Conservation (phyloP, 2,113 vertebrate genomes). For the Penelope pileata region DNA sequence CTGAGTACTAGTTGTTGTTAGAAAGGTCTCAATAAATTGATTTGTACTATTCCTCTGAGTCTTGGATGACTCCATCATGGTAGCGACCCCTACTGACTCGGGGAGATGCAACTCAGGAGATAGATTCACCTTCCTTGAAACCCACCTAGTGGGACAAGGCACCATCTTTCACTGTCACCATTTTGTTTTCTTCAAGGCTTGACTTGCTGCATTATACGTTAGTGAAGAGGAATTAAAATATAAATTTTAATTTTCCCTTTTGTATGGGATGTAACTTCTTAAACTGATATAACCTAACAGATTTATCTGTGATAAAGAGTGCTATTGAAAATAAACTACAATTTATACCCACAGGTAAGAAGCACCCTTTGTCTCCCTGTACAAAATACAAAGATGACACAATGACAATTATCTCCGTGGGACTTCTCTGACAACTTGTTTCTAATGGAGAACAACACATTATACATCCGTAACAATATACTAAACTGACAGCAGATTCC, state of each 20-base stretch:
- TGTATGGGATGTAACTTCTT: neutral
- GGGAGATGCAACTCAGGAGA: too few species aligned
- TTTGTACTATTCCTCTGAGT: too few species aligned
- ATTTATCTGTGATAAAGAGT: neutral
- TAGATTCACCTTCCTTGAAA: too few species aligned
- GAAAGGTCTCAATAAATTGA: too few species aligned
- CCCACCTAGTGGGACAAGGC: too few species aligned
- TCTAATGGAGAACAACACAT: constrained; percentile 32
- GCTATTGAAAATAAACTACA: constrained; percentile 3
- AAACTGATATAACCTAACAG: constrained; percentile 6
- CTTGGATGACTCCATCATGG: too few species aligned
- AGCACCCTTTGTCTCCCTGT: neutral
- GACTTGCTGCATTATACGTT: neutral
- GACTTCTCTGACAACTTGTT: constrained; percentile 5
- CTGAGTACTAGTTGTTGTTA: too few species aligned
- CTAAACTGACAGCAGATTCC: neutral
- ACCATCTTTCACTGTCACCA: neutral
- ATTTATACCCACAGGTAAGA: constrained; percentile 19
- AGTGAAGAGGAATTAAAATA: constrained; percentile 20
- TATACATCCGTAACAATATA: neutral
- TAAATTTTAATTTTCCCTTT: neutral
- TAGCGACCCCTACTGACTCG: too few species aligned
- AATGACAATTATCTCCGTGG: neutral
- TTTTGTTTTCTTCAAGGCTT: neutral
- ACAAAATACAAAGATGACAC: constrained; percentile 11